Base-by-base conservation (phyloP, 2,797 vertebrate species). In the Sebastiscus tertius region DNA sequence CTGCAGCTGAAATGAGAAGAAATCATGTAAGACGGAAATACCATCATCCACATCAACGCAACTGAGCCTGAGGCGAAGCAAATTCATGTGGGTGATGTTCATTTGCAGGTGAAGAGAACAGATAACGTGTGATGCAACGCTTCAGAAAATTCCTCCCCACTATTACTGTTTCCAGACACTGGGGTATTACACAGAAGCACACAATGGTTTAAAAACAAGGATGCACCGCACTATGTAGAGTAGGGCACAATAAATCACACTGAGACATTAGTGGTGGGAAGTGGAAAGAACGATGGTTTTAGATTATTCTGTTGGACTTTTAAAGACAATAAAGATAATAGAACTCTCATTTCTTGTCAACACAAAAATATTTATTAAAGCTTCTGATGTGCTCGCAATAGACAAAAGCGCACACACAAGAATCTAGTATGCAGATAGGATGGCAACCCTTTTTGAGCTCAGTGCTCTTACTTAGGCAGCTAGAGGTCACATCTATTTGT, bases 1-100 rank as follows among this genome's bases (percentile, higher is more conserved):
- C 67, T 63, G 65, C 27, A 73, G 75, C 64, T 59, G 33, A 80
- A 81, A 79, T 75, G 72, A 79, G 68, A 58, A 56, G 65, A 66
- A 81, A 83, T 52, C 52, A 52, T 24, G 26, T 80, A 54, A 84
- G 49, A 80, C 39, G 20, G 36, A 77, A 80, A 61, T 61, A 73
- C 33, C 24, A 63, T 79, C 49, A 69, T 80, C 52, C 36, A 29
- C 60, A 36, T 84, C 69, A 22, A 61, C 16, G 16, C 34, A n/a
- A 6, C 14, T n/a, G 12, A 65, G 74, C 31, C 77, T 6, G 7
- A 29, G 34, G 76, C 29, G 1, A 76, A 69, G 22, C 4, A 58
- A 58, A 71, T 20, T 62, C 31, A 67, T 29, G 72, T 54, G 13
- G 65, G 64, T 62, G 75, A 73, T 49, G 27, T 36, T 77, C 1